Base-by-base conservation (phyloP, 53 echinoderm and acorn worm species). In the Crossaster papposus region DNA sequence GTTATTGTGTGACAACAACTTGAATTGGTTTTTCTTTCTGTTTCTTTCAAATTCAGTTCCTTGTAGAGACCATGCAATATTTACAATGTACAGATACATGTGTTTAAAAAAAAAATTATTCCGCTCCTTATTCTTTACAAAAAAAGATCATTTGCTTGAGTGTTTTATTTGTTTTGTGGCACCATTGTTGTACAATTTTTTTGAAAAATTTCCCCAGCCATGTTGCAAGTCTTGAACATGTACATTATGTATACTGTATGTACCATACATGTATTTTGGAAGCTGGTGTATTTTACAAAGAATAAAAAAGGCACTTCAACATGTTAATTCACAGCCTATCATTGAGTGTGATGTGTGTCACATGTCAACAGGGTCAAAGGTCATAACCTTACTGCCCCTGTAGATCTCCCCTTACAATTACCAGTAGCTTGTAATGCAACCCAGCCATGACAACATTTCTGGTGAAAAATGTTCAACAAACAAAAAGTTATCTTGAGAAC, bases 281-380 rank as follows among this genome's bases (percentile, higher is more conserved):
- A 44, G 9, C 5, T 44, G 44, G 9, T 44, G 5, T 9, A 44
- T 44, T 44, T 7, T 44, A 44, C 6, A 5, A 9, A 5, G 44
- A 44, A 44, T 44, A 44, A 44, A 44, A 44, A 5, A 44, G 44
- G 44, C 74, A 73, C 82, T 82, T 36, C 13, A 82, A 68, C 65
- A 82, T 68, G 82, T 82, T 82, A 30, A 36, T 68, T 68, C 12
- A 50, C 82, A 28, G 15, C 82, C 68, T 82, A 38, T 82, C 82
- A 82, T 30, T 62, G 4, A 63, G 18, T 80, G 70, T 70, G 70
- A 4, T 70, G 6, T 53, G 50, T 82, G 82, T 82, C 82, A 82
- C 37, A n/a, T 68, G 82, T 82, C 82, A 82, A 82, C 82, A 38
- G 44, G 82, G 68, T 82, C 82, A 82, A 65, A 82, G 82, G 82